These are phyloP conservation scores for Daboia siamensis DNA, from an alignment of 2,113 vertebrate genomes.

Conservation along the genomic window DNA sequence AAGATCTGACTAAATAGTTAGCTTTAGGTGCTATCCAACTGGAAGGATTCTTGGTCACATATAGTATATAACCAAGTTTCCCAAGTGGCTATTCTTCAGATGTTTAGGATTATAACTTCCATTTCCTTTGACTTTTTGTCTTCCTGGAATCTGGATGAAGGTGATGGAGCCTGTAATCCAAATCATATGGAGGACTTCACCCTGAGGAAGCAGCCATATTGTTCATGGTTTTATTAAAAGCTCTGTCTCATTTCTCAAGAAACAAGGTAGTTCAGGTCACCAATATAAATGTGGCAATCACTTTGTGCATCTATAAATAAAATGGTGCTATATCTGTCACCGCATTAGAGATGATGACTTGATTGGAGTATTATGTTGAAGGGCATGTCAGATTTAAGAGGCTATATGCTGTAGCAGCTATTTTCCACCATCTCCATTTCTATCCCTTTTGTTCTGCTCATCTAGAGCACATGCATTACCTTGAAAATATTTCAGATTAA, in stretches of 20 bases:
- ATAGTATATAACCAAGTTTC: not conserved
- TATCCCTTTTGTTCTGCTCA: not conserved
- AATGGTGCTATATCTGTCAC: not conserved
- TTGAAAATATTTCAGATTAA: not conserved
- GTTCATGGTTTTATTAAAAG: not conserved
- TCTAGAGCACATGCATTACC: not conserved
- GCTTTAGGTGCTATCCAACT: no score
- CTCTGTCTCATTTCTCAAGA: not conserved
- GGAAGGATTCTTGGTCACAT: no score
- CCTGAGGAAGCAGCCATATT: not conserved
- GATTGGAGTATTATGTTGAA: not conserved
- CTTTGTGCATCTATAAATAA: not conserved
- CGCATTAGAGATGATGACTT: not conserved
- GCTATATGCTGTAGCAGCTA: not conserved
- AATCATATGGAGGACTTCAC: not conserved
- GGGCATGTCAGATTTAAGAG: not conserved
- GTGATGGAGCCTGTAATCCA: not conserved
- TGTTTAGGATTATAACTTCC: not conserved
- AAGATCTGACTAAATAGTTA: not conserved
- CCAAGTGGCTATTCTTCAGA: not conserved
- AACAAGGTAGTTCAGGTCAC: not conserved
- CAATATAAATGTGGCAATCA: not conserved
- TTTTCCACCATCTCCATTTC: not conserved
- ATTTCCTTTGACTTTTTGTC: not conserved
- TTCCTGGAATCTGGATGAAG: not conserved